Base-by-base conservation (phyloP, 2,888 invertebrate species). In the Graphium colonna region DNA sequence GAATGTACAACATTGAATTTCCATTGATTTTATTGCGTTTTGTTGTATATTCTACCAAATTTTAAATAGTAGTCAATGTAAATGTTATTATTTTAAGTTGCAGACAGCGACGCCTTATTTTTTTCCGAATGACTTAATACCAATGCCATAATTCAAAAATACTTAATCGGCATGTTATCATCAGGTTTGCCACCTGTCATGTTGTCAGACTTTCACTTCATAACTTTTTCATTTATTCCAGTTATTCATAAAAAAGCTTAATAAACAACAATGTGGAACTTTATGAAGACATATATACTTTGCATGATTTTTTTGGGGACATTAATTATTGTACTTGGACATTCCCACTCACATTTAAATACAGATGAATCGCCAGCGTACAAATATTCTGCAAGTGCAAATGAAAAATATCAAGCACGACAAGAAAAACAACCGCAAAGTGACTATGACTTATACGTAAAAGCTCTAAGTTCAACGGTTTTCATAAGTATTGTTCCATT, bases 401-500 rank as follows among this genome's bases (percentile, higher is more conserved):
- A 89, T 64, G 79, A 79, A 71, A 76, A 81, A 26, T 52, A 62
- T 42, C 90, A 90, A 72, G 87, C 92, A 71, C 95, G 77, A 61
- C 69, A 68, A 56, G 65, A 77, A 52, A 60, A 70, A 45, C 58
- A 68, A 58, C 66, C 67, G 51, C 75, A 81, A 65, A 67, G 80
- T 58, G 73, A 88, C 63, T 82, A 77, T 63, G 83, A 90, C 65
- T 75, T 92, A 67, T 97, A 97, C 94, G 64, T 95, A 18, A 93
- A 95, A 79, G 97, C 98, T 0, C 91, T 98, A 70, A 93, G 93
- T 18, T 96, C 99, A 1, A 99, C 99, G 0, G 77, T 98, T 7
- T 90, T 98, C 52, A 98, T 99, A 72, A 98, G 98, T 77, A 94
- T 96, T 51, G 97, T 97, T 3, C 99, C 99, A 0, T 98, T 97